Evolutionary conservation across 2,888 invertebrate genomes (phyloP), one percentile per base, ranked within the genome.

Genomic region (Stomorhina lunata): DNA sequence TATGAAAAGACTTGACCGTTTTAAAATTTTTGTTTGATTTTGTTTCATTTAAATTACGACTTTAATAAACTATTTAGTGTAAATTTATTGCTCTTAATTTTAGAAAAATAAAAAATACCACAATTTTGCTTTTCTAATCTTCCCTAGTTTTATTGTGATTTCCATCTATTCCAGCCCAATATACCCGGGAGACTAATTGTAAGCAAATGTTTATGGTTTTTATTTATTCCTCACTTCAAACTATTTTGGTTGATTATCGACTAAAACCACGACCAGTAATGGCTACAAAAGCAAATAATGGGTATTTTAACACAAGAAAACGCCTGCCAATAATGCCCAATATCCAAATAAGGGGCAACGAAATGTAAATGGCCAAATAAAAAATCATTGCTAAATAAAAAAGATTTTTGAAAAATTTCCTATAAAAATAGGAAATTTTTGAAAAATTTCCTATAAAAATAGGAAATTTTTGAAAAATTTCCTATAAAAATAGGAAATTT

Each of bases 151-250:
- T 48, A 48, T 66, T 66, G 40, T 78, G 25, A 50, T 66, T 50
- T 50, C n/a, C n/a, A n/a, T n/a, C n/a, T n/a, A n/a, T 32, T 40
- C 57, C 57, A 10, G 2, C n/a, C 40, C 50, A 59, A 40, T 50
- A 65, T 50, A n/a, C 81, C 81, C 82, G 20, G 15, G 75, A 75
- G 79, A 71, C 75, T 75, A 79, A 79, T 82, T 75, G 69, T 48
- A 29, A 71, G 34, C 75, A 82, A 82, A 82, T 82, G 75, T 75
- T 82, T 78, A 50, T 59, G 43, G 45, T 69, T 78, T 69, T 68
- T 29, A 0, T 15, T 27, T 55, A 10, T 37, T 59, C 25, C 37
- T 34, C 17, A n/a, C n/a, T n/a, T n/a, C n/a, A n/a, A n/a, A n/a
- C 22, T 59, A 29, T 77, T 73, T 66, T 59, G 48, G 59, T 22